Base-by-base conservation (phyloP, 2,113 vertebrate genomes). In the Butorides virescens region DNA sequence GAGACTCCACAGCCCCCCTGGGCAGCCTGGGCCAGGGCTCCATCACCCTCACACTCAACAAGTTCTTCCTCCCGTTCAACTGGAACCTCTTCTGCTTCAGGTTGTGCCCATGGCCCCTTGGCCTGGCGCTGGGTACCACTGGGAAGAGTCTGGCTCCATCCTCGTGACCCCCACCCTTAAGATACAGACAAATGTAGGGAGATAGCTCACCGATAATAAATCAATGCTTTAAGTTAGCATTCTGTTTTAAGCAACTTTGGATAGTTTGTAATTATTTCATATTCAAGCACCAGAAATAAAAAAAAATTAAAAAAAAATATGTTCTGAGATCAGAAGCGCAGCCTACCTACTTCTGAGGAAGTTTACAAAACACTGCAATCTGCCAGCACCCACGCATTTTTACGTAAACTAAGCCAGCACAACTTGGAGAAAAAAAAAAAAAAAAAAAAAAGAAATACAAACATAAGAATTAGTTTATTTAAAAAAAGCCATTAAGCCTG, bases 281-380 rank as follows among this genome's bases (percentile, higher is more conserved):
- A 63, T 8, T 39, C 42, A 72, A 88, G 46, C 5, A 52, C 1
- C 4, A 6, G 15, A 3, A 21, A 21, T n/a, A n/a, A 46, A 70
- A 26, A 7, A 47, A 29, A 2, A 4, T 13, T 25, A 10, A 46
- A 36, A 27, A 42, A 39, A 23, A 58, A 53, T 15, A 20, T 3
- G 4, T 39, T 79, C 39, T 4, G 16, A 67, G n/a, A 74, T 18
- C 4, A 62, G 7, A 72, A 46, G 23, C 25, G 12, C 63, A 90
- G 50, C 46, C 89, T 75, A 83, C 72, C 66, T 94, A 56, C 86
- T 36, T 61, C 61, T 55, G 66, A 36, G 21, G 19, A 59, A 55
- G 61, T 94, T 94, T 86, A 86, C 71, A 83, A 86, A 96, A 71
- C 76, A 80, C 37, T 84, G 36, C 63, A 84, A 29, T 80, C 72